Evolutionary conservation across 2,113 vertebrate genomes (phyloP), one percentile per base, ranked within the genome.

Genomic region (Dunckerocampus dactyliophorus): DNA sequence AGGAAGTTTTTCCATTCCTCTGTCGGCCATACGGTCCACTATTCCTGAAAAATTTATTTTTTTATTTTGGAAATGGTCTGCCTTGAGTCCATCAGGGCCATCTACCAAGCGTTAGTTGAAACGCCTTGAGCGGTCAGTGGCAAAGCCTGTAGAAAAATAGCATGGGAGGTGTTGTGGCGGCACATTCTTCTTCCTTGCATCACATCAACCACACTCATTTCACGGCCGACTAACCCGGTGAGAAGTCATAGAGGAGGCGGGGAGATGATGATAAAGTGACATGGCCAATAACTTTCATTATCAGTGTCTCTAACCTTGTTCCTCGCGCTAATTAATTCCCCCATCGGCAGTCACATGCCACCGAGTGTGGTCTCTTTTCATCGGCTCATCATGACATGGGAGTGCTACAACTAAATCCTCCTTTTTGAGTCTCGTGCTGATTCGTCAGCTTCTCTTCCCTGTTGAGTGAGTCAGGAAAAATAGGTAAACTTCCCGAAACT

Each of bases 221-320:
- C 90, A 91, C 69, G 75, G 84, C 75, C 58, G 87, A 77, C 86
- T 90, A 79, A 65, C 66, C 78, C 82, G 83, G 87, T 85, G 77
- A 85, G 88, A 83, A 86, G 81, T 87, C 87, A 89, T 87, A 82
- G 77, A 71, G 74, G 77, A 69, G 71, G 62, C 46, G 59, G 69
- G 79, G 81, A 71, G 77, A 83, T 84, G 83, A 86, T 79, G 53
- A 56, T 56, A 75, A 89, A 88, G 84, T 86, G 85, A 88, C 89
- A 91, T 80, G 80, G 68, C 75, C 88, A 87, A 88, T 89, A 86
- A 88, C 79, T 84, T 89, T 86, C 81, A 88, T 90, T 89, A 89
- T 69, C 39, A 43, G 82, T 85, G 82, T 85, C 80, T 75, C 74
- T 85, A 89, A 86, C 86, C 87, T 87, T 85, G 83, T 86, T 75